Evolutionary conservation across 1,140 invertebrate species (phyloP).

Genomic region (Bombus pascuorum): DNA sequence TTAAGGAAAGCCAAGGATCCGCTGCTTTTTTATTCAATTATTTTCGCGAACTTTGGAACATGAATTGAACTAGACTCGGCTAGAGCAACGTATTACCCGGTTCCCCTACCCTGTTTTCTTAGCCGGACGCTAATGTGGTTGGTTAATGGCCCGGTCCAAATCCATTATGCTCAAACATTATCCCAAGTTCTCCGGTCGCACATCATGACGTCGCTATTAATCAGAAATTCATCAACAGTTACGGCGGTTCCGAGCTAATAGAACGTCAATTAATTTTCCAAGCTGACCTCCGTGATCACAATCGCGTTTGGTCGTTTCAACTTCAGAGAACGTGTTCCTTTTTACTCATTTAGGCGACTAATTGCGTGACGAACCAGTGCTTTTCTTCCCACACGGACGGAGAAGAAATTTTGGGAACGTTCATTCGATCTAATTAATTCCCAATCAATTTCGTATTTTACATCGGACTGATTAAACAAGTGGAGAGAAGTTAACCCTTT

Average conservation of each 20-base stretch:
- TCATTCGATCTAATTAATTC: neutral
- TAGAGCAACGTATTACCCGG: neutral
- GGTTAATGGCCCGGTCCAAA: conserved; percentile 25
- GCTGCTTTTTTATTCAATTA: no score
- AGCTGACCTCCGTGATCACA: no score
- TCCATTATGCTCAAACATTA: conserved; percentile 49
- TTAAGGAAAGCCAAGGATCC: neutral
- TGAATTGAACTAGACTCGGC: neutral
- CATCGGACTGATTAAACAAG: no score
- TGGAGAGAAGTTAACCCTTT: no score
- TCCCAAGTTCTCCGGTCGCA: neutral
- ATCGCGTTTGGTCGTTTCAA: neutral
- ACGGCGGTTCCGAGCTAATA: neutral
- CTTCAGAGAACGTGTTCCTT: fast-evolving
- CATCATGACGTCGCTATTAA: conserved; percentile 36
- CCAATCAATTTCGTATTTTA: no score
- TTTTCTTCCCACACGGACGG: neutral
- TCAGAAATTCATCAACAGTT: conserved; percentile 34
- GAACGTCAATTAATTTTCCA: conserved; percentile 38
- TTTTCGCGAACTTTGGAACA: neutral
- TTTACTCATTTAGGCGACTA: no score
- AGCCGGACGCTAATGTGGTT: conserved; percentile 17
- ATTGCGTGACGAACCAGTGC: neutral
- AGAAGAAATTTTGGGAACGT: neutral
- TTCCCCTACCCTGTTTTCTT: neutral